Base-by-base conservation (phyloP, 2,888 invertebrate genomes). In the Bombylius discolor region DNA sequence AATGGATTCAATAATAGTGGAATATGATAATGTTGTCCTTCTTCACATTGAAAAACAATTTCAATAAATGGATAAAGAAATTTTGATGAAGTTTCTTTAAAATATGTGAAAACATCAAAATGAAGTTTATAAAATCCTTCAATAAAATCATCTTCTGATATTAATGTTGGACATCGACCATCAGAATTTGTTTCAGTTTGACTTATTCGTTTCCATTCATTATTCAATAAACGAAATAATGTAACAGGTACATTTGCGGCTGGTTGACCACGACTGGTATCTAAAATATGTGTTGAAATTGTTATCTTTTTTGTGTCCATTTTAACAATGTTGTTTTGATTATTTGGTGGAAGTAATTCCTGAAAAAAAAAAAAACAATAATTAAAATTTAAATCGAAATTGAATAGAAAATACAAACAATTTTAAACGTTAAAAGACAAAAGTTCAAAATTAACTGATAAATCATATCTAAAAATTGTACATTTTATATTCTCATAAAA, bases 31-130 rank as follows among this genome's bases (percentile, higher is more conserved):
- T 85, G 83, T 55, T 83, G 76, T 5, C 79, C 79, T 56, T 78
- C 76, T 36, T 79, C 79, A 49, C 81, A 80, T 60, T 84, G 82
- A 69, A 89, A 85, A 5, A 83, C 80, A 60, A 89, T 82, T 78
- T 89, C 89, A 55, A 89, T 82, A 68, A 81, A 84, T 0, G 89
- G 89, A 71, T 85, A 90, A 60, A 89, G 76, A 1, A 84, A 82
- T 53, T 81, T 79, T 58, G 79, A 78, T 57, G 79, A 77, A 51
- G 74, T 72, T 33, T 74, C 66, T 52, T 79, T 79, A 64, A 85
- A 89, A 69, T 89, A 89, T 59, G 82, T 78, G 51, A 81, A 81
- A 0, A 85, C 82, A 67, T 87, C 83, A 64, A 85, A 89, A 65
- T 81, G 80, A 46, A 90, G 70, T 67, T 87, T 89, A 67, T 89